Base-by-base conservation (phyloP, 1,140 invertebrate species). In the Babylonia areolata region DNA sequence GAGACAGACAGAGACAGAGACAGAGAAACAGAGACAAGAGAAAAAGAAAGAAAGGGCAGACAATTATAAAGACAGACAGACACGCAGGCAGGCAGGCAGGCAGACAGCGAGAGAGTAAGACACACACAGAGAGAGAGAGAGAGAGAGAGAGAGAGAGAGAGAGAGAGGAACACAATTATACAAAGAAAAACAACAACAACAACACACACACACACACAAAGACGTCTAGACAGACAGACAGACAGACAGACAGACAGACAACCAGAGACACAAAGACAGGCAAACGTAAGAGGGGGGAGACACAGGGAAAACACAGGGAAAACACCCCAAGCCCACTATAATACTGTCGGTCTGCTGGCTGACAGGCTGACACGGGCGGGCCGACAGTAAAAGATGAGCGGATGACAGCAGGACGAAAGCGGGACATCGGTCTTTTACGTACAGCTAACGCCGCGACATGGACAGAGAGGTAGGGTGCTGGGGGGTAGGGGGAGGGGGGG, bases 61-160 rank as follows among this genome's bases (percentile, higher is more conserved):
- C 15, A 69, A 6, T 12, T 28, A 6, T 6, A 3, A 28, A 28
- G 23, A 28, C 0, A 69, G 23, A 28, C 64, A 69, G 64, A 69
- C 23, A 69, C 6, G 23, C 58, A 69, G 58, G 28, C 12, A 12
- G 46, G n/a, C 28, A 31, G 31, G 20, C 51, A 42, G 33, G 35
- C 6, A 73, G 1, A 84, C 6, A 84, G 69, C 3, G 28, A 84
- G 51, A 84, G 15, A 39, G 37, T 69, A 51, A 84, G 69, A 3
- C 15, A 84, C 46, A 33, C n/a, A 82, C 15, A 31, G 80, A 82
- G 42, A n/a, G 42, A 82, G 80, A 54, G 51, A 58, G 80, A 82
- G 42, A n/a, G 42, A 51, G 42, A 82, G 80, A 54, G 80, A 51
- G 51, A 51, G 12, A n/a, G 51, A 82, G 42, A 82, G 42, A 82